Conservation (phyloP, 2,797 vertebrate species). For the Macropus fuliginosus region DNA sequence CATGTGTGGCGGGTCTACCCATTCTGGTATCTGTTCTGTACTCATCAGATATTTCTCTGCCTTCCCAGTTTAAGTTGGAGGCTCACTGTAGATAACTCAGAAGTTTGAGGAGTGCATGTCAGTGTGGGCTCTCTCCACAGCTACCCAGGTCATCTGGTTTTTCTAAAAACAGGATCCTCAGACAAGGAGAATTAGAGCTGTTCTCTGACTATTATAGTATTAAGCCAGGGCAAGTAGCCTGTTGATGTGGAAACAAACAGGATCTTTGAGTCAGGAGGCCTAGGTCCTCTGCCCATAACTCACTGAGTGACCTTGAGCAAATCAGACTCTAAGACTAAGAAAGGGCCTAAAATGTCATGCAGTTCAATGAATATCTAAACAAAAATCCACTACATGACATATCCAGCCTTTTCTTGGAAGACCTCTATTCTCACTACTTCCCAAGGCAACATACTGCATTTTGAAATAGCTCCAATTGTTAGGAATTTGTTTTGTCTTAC, state of each 20-base stretch:
- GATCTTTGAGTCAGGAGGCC: neutral
- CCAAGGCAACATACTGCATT: neutral
- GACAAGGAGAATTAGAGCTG: neutral
- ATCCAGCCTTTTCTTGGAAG: neutral
- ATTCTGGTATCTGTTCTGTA: neutral
- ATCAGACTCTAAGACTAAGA: neutral
- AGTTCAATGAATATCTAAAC: neutral
- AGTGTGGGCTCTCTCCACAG: neutral
- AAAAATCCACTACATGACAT: neutral
- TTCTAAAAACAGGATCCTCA: neutral
- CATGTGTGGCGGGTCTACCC: neutral
- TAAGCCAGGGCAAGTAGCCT: neutral
- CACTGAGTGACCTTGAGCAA: neutral
- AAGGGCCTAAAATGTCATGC: neutral
- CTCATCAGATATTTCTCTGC: neutral
- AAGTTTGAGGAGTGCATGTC: neutral
- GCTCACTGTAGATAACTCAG: neutral
- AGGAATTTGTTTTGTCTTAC: neutral
- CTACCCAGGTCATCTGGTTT: neutral
- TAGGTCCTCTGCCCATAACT: neutral
- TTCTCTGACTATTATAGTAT: neutral
- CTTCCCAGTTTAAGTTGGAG: neutral
- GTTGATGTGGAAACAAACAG: neutral
- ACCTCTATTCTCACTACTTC: neutral
- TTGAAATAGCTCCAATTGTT: neutral